phyloP scores from a whole-genome alignment of 1,140 invertebrate species.

The Drosophila guanche region DNA sequence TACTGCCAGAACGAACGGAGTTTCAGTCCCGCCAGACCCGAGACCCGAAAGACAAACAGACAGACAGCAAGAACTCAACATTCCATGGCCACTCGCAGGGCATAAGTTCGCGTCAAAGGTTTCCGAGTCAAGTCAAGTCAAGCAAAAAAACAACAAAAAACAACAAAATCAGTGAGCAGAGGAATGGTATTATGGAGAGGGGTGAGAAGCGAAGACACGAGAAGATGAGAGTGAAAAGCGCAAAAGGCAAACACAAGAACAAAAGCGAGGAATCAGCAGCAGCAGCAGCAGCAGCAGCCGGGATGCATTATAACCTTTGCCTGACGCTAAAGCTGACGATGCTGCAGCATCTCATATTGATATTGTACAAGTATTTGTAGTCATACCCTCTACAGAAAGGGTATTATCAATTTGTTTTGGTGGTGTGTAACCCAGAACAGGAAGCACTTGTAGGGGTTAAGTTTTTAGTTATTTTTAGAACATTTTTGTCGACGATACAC shows the following conservation, averaged over 20 bases:
- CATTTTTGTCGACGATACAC: no score
- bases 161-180: slow-evolving; percentile 16
- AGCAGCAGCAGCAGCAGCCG: slow-evolving; percentile 52
- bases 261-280: slow-evolving; percentile 9
- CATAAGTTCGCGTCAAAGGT: slow-evolving; percentile 82
- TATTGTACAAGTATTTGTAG: slow-evolving; percentile 34
- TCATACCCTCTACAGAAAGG: no score
- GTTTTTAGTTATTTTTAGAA: no score
- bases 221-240: slow-evolving; percentile 52
- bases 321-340: neutral
- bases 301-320: slow-evolving; percentile 64
- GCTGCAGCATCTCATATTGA: slow-evolving; percentile 59
- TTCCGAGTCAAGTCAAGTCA: slow-evolving; percentile 55
- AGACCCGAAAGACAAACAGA: slow-evolving; percentile 23
- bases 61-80: slow-evolving; percentile 72
- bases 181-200: slow-evolving; percentile 4
- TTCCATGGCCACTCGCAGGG: slow-evolving; percentile 80
- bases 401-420: no score
- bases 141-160: slow-evolving; percentile 19
- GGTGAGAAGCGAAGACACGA: slow-evolving; percentile 20
- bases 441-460: no score
- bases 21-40: slow-evolving; percentile 49
- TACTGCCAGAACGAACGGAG: slow-evolving; percentile 46
- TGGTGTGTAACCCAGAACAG: no score
- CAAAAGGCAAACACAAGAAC: slow-evolving; percentile 58